phyloP scores from a whole-genome alignment of 2,888 invertebrate species.

The Andrena flavipes region DNA sequence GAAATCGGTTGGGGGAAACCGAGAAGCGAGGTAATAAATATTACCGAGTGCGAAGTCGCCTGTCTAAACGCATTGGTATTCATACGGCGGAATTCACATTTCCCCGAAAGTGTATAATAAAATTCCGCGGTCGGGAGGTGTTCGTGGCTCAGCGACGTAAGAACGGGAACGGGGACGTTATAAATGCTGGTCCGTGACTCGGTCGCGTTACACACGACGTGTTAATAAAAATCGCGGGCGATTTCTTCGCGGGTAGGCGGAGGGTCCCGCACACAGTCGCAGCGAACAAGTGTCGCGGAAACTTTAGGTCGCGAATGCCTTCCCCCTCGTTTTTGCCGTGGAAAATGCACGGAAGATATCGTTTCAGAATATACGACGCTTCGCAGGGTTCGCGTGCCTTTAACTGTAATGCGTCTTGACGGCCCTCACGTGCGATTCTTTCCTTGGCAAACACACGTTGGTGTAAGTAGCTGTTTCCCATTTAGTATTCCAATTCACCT shows the following conservation, averaged over 20 bases:
- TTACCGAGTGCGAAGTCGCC: slow-evolving; percentile 34
- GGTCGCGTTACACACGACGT: background rate
- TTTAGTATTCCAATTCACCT: too few relatives aligned
- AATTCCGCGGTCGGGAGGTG: slow-evolving; percentile 40
- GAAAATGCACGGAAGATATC: background rate
- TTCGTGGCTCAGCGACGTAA: slow-evolving; percentile 15
- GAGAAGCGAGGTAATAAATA: slow-evolving; percentile 33
- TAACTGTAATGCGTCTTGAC: background rate
- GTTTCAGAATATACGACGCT: background rate
- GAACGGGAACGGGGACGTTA: slow-evolving; percentile 22
- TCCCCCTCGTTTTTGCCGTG: background rate
- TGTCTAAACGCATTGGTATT: slow-evolving; percentile 56
- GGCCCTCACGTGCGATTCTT: too few relatives aligned
- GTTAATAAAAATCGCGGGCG: slow-evolving; percentile 25
- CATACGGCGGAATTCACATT: slow-evolving; percentile 36
- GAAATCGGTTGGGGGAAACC: slow-evolving; percentile 10
- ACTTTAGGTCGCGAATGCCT: background rate
- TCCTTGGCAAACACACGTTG: too few relatives aligned
- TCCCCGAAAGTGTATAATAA: slow-evolving; percentile 57
- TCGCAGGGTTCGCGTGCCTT: background rate
- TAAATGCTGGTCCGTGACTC: slow-evolving; percentile 25
- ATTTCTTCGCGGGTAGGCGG: background rate
- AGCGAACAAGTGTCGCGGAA: background rate
- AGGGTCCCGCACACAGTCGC: background rate
- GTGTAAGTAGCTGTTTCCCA: too few relatives aligned